Evolutionary conservation across 2,888 invertebrate species (phyloP).

Genomic region (Lepidochrysops patricia): DNA sequence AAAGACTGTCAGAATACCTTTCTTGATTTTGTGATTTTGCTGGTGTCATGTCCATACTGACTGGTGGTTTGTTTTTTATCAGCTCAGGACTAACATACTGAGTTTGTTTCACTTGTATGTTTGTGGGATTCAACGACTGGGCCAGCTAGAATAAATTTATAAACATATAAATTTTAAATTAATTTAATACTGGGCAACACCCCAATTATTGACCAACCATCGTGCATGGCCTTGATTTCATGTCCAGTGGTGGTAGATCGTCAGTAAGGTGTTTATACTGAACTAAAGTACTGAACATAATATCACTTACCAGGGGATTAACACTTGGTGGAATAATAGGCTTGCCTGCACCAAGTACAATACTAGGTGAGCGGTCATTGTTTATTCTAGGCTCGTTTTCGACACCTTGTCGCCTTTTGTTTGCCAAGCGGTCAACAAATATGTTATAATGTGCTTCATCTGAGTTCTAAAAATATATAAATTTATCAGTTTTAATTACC

Average conservation of each 20-base stretch:
- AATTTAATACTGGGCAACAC: too few relatives aligned
- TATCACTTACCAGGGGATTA: conserved; percentile 52
- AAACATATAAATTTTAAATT: too few relatives aligned
- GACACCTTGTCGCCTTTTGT: conserved; percentile 82
- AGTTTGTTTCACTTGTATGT: conserved; percentile 37
- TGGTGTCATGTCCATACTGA: conserved; percentile 52
- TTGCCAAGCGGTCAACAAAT: conserved; percentile 83
- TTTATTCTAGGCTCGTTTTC: conserved; percentile 50
- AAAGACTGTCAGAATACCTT: conserved; percentile 14
- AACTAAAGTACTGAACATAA: too few relatives aligned
- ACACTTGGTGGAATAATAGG: conserved; percentile 59
- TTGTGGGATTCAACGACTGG: conserved; percentile 46
- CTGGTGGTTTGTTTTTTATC: conserved; percentile 39
- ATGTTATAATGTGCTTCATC: conserved; percentile 84
- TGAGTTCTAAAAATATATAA: conserved; percentile 57
- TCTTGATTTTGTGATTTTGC: conserved; percentile 38
- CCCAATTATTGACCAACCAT: too few relatives aligned
- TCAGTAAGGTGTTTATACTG: too few relatives aligned
- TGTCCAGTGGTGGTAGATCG: too few relatives aligned
- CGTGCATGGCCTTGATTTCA: too few relatives aligned
- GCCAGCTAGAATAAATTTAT: conserved; percentile 43
- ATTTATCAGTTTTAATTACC: neutral
- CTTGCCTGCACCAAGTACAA: conserved; percentile 62
- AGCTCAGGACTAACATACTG: conserved; percentile 53
- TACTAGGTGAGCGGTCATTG: conserved; percentile 60